These are phyloP conservation scores for Mungos mungo DNA, from an alignment of 2,113 vertebrate species.

Conservation along the genomic window DNA sequence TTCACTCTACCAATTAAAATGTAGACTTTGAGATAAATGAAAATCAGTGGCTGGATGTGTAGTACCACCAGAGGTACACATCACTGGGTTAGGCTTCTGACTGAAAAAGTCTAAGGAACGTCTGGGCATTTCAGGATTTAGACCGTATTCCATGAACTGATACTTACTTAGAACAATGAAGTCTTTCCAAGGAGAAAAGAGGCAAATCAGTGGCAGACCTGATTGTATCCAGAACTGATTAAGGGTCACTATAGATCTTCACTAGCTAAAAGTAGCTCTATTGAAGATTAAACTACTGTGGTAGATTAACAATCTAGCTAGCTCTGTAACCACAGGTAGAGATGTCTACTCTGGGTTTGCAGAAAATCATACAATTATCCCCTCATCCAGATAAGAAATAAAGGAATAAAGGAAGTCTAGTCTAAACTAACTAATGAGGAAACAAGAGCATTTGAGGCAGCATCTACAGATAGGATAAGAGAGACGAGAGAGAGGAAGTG, in stretches of 20 bases:
- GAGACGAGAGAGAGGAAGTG: accelerated
- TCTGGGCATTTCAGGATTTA: background rate
- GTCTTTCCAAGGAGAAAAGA: background rate
- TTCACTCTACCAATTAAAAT: background rate
- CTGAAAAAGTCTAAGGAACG: background rate
- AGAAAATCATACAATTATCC: background rate
- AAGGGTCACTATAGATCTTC: background rate
- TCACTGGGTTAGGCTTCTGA: accelerated
- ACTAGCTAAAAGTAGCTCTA: background rate
- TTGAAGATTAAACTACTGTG: background rate
- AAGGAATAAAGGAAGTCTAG: background rate
- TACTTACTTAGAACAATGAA: background rate
- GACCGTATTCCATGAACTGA: background rate
- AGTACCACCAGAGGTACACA: background rate
- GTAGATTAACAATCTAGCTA: background rate
- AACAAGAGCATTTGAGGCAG: background rate
- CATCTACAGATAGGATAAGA: background rate
- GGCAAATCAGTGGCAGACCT: background rate
- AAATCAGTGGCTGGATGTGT: background rate
- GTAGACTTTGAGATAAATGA: background rate
- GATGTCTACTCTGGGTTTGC: background rate
- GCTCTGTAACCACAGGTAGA: background rate
- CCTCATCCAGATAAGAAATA: background rate
- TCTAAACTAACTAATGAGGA: background rate
- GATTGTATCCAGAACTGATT: background rate